These are phyloP conservation scores for Xenops minutus DNA, from an alignment of 2,797 vertebrate genomes.

Conservation along the genomic window DNA sequence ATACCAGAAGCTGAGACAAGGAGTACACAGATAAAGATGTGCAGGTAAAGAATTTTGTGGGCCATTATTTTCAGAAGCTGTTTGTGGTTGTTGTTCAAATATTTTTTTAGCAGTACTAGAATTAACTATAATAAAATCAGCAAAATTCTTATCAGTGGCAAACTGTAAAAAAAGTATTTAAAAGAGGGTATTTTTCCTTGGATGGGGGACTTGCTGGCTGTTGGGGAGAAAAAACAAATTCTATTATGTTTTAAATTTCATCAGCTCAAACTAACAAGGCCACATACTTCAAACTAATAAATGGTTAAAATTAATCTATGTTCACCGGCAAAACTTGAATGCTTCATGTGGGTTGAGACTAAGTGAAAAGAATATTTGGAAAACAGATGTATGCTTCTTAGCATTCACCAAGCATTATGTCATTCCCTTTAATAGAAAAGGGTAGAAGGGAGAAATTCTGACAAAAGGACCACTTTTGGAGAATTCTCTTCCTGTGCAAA, in stretches of 20 bases:
- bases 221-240: background rate
- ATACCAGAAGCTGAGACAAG: conserved; percentile 70
- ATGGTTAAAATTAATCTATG: background rate
- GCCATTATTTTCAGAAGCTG: background rate
- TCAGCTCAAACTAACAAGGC: background rate
- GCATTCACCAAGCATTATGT: background rate
- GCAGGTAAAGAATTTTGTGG: conserved; percentile 79
- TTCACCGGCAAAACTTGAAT: background rate
- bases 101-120: background rate
- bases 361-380: background rate
- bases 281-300: background rate
- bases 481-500: background rate
- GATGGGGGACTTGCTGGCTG: background rate
- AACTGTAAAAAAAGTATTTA: background rate
- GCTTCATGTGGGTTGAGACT: background rate
- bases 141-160: background rate
- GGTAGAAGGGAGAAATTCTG: background rate
- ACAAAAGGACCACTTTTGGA: background rate
- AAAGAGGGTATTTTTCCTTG: background rate
- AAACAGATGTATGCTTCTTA: background rate
- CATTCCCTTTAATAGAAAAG: background rate
- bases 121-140: background rate
- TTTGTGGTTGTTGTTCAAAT: background rate
- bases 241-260: background rate
- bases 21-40: conserved; percentile 82